Conservation (phyloP, 1,140 invertebrate species). For the Drosophila funebris region DNA sequence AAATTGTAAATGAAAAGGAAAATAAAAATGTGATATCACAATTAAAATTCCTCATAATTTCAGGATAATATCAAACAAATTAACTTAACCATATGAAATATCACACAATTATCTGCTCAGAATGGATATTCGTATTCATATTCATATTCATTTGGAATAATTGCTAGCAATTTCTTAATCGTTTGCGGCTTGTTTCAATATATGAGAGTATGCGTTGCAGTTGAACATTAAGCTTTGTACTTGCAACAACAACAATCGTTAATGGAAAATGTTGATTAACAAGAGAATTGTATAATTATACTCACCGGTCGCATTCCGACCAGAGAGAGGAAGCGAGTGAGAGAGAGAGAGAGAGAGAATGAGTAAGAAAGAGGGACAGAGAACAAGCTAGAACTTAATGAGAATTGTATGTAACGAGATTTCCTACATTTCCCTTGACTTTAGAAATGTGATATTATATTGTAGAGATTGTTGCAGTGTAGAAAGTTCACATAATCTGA, state of each 20-base stretch:
- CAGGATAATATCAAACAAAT: too few species aligned
- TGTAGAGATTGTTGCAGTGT: background rate
- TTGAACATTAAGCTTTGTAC: slow-evolving; percentile 21
- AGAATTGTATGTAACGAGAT: slow-evolving; percentile 15
- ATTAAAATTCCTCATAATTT: too few species aligned
- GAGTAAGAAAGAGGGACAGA: too few species aligned
- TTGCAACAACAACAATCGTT: slow-evolving; percentile 3
- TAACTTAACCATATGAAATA: too few species aligned
- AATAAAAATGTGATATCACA: too few species aligned
- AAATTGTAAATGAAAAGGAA: too few species aligned
- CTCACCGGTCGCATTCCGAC: slow-evolving; percentile 18
- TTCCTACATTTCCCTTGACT: background rate
- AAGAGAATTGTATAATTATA: slow-evolving; percentile 30
- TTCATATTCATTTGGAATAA: slow-evolving; percentile 12
- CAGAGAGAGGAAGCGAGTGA: background rate
- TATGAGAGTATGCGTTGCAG: background rate
- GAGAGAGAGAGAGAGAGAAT: background rate
- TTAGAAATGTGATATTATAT: background rate
- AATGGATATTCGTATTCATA: background rate
- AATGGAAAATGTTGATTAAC: slow-evolving; percentile 45
- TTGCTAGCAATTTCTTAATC: slow-evolving; percentile 5
- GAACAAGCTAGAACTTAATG: background rate
- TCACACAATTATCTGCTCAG: background rate
- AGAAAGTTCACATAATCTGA: background rate
- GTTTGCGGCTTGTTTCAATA: slow-evolving; percentile 7